Conservation (phyloP, 1,140 invertebrate species). For the Zophobas morio region DNA sequence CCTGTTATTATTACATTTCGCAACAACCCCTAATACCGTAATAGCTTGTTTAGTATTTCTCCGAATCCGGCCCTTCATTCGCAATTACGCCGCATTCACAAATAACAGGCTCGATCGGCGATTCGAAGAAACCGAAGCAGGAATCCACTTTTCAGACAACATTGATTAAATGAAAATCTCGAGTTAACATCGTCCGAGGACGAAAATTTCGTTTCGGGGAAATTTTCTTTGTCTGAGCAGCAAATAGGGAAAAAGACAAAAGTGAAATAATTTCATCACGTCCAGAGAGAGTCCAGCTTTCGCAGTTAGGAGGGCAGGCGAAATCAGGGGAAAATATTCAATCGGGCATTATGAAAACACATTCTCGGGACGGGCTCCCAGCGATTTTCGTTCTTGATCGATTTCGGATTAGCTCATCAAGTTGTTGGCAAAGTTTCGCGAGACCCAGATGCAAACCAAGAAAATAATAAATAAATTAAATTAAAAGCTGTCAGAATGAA, state of each 20-base stretch:
- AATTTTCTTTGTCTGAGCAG: constrained; percentile 23
- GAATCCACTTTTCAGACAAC: no score
- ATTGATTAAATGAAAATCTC: constrained; percentile 6
- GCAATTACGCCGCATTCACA: no score
- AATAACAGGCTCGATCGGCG: no score
- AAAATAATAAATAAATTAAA: constrained; percentile 43
- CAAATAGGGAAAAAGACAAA: constrained; percentile 31
- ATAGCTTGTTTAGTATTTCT: background rate
- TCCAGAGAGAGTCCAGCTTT: constrained; percentile 27
- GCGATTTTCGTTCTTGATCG: constrained; percentile 35
- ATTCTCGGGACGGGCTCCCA: no score
- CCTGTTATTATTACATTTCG: no score
- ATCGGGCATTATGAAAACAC: constrained; percentile 31
- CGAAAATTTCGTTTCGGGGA: constrained; percentile 5
- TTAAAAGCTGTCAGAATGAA: constrained; percentile 29
- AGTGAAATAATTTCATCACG: constrained; percentile 38
- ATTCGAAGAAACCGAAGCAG: no score
- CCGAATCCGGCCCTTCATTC: no score
- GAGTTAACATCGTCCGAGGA: background rate
- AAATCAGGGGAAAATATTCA: constrained; percentile 38
- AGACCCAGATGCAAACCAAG: constrained; percentile 37
- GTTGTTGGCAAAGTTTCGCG: constrained; percentile 22
- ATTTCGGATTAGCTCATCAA: constrained; percentile 35
- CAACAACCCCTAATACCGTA: background rate
- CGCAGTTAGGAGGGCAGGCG: constrained; percentile 7